phyloP scores from a whole-genome alignment of 2,113 vertebrate genomes.

The Rousettus leschenaultii region DNA sequence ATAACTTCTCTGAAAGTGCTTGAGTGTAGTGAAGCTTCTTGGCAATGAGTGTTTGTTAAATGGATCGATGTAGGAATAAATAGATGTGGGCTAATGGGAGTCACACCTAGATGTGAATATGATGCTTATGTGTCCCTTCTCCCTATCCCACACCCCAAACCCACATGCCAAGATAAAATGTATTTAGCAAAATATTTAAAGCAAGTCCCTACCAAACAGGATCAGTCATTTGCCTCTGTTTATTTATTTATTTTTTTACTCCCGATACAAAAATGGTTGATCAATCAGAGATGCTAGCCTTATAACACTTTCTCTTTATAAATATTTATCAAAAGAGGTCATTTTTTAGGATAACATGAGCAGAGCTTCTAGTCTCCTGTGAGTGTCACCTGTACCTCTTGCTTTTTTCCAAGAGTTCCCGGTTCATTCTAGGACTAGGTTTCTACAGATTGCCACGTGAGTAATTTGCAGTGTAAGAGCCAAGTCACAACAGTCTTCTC shows the following conservation, averaged over 20 bases:
- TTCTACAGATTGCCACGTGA: not conserved
- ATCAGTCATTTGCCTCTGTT: not conserved
- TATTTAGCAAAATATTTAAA: not conserved
- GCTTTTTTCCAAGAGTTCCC: not conserved
- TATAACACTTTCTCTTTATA: constrained; percentile 2
- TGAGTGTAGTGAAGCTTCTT: not conserved
- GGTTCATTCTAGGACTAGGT: not conserved
- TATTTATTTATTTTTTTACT: not conserved
- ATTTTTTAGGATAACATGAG: not conserved
- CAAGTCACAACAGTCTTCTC: not conserved
- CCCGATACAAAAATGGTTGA: not conserved
- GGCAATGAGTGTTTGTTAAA: not conserved
- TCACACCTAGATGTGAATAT: not conserved
- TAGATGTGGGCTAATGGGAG: not conserved
- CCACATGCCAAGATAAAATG: not conserved
- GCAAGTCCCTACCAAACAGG: not conserved
- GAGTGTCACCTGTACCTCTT: not conserved
- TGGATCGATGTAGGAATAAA: not conserved
- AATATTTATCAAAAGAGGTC: not conserved
- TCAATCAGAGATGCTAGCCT: not conserved
- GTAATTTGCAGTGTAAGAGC: not conserved
- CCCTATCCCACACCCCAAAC: not conserved
- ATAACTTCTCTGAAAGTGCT: not conserved
- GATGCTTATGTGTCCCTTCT: not conserved
- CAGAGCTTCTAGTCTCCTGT: not conserved